Conservation (phyloP, 2,797 vertebrate species). For the Cuculus canorus region DNA sequence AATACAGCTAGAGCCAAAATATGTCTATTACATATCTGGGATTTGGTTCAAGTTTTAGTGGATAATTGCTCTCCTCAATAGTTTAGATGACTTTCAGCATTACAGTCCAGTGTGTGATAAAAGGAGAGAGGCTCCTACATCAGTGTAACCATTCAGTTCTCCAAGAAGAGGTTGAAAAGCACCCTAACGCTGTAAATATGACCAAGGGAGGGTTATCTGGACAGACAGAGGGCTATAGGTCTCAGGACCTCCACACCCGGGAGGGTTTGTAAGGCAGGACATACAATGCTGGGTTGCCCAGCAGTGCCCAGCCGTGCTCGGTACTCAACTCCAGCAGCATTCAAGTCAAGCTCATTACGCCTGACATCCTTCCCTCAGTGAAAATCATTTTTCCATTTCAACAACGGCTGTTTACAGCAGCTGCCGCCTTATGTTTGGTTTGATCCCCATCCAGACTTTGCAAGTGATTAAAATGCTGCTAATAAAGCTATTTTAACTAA, state of each 20-base stretch:
- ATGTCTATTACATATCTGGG: not conserved
- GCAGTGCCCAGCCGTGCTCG: accelerated
- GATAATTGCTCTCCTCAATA: not conserved
- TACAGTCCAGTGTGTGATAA: not conserved
- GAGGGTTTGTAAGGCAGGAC: not conserved
- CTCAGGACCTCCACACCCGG: accelerated
- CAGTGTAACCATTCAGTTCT: not conserved
- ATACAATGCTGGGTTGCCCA: accelerated
- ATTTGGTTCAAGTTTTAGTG: not conserved
- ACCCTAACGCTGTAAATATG: accelerated
- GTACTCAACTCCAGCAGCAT: not conserved
- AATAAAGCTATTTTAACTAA: conserved; percentile 69
- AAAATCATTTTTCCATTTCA: conserved; percentile 65
- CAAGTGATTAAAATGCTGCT: conserved; percentile 71
- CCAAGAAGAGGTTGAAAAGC: not conserved
- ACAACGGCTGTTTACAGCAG: conserved; percentile 68
- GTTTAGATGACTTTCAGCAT: not conserved
- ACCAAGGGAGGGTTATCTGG: not conserved
- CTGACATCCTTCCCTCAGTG: conserved; percentile 49
- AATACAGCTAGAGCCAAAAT: not conserved
- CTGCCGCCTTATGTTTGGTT: conserved; percentile 67
- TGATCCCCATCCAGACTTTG: conserved; percentile 62
- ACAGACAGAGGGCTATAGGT: accelerated
- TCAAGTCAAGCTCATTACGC: not conserved
- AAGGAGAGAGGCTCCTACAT: not conserved